Evolutionary conservation across 2,888 invertebrate species (phyloP).

Genomic region (Rotaria magnacalcarata): DNA sequence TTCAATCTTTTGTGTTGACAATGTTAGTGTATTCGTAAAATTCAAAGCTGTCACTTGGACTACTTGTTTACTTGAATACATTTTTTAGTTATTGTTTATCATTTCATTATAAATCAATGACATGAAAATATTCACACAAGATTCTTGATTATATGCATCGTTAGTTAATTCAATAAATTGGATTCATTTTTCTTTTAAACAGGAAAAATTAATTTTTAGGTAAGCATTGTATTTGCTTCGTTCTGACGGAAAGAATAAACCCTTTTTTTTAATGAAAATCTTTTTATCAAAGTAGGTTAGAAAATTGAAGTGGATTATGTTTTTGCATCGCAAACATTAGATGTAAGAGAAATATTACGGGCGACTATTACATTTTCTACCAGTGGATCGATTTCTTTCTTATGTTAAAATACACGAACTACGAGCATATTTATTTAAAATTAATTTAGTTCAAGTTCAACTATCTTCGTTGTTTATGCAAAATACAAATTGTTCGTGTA

Average conservation of each 20-base stretch:
- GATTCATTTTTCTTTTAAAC: not conserved
- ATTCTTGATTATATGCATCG: not conserved
- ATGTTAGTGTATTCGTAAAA: no score
- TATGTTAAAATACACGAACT: no score
- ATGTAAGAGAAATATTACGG: not conserved
- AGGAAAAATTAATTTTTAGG: not conserved
- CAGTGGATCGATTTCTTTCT: no score
- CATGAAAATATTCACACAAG: not conserved
- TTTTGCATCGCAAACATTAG: not conserved
- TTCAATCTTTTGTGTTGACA: no score
- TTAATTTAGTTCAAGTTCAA: no score
- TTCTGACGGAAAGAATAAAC: not conserved
- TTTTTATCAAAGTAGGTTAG: not conserved
- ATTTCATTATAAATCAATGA: not conserved
- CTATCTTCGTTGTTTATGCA: no score
- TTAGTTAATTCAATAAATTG: not conserved
- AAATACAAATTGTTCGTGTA: no score
- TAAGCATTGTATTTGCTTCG: not conserved
- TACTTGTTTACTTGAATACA: not conserved
- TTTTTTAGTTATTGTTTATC: not conserved
- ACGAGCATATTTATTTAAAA: no score
- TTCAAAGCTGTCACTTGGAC: no score
- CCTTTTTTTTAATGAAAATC: not conserved
- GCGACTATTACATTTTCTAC: no score
- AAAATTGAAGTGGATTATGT: not conserved